Evolutionary conservation across 2,888 invertebrate genomes (phyloP), one percentile per base, ranked within the genome.

Genomic region (Brachyopa scutellaris): DNA sequence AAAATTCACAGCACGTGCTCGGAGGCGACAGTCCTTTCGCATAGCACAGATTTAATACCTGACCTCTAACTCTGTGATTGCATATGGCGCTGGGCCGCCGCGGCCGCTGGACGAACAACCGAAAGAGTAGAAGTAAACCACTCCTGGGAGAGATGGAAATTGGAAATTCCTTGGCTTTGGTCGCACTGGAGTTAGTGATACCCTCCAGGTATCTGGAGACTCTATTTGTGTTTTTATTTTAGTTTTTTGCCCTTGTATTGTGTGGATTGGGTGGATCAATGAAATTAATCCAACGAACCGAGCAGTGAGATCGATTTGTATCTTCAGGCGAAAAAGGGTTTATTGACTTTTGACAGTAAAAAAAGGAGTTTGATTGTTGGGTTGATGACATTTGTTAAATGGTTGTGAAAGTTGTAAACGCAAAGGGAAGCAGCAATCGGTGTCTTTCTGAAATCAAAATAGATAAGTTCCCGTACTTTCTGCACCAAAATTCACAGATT

Each of bases 1-100:
- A 86, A 86, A 87, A 87, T 85, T 85, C 86, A 86, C 86, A 86
- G 86, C 87, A 86, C 86, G 87, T 85, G 87, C 85, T 85, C 85
- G 73, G 84, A 86, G 86, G 86, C 85, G 86, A 86, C 87, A 85
- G 77, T 84, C 69, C 70, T 69, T 17, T 59, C 36, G 74, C 69
- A 76, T 82, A 62, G 69, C 61, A 45, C 67, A 73, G 85, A 84
- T 85, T 85, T 85, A 80, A 84, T 85, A 85, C 77, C 84, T 84
- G 74, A 82, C 82, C 84, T 80, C 84, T 85, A 85, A 85, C 85
- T 85, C 79, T 69, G 77, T 66, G 79, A 70, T 70, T 82, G 82
- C 72, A 84, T 77, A 62, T 51, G 64, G 74, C 55, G 78, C 55
- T 38, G 31, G 26, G 64, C 67, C 23, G 53, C 76, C 84, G 49